Base-by-base conservation (phyloP, 2,888 invertebrate genomes). In the Kuschelorhynchus macadamiae region DNA sequence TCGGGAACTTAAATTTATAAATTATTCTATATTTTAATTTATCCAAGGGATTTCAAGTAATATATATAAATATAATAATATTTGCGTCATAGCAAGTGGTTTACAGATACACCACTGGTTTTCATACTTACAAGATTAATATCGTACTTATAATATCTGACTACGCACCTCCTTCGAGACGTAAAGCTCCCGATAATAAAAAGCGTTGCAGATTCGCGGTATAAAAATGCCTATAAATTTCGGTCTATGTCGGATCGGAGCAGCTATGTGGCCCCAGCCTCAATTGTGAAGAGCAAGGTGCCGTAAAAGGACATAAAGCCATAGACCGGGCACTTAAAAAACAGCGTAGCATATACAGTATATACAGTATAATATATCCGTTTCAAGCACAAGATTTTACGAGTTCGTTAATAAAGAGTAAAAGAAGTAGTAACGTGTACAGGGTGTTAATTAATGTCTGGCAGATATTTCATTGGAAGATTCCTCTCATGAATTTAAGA, bases 161-260 rank as follows among this genome's bases (percentile, higher is more conserved):
- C 60, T 60, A 60, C 47, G 49, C 41, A 49, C 60, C 33, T 47
- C 41, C 50, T 60, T 41, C 16, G 39, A 16, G 49, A 36, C 36
- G 49, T 49, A 60, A 50, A 60, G 18, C 60, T 49, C 49, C 49
- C 60, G 21, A 49, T 49, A 39, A 60, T 59, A 59, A 59, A 60
- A 60, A 60, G 41, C 39, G 50, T 33, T 25, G 39, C 41, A 47
- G 41, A 60, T 60, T 49, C 42, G 41, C 49, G 20, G 21, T 30
- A 41, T 60, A 60, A 60, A 60, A 59, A 60, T 49, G 50, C 49
- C 49, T 60, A 60, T 60, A 60, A 60, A 60, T 60, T 57, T 56
- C 56, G 25, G 32, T 44, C 56, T 44, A 56, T 56, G 42, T 33
- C 39, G 39, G 39, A 52, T 52, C 36, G 47, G 17, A 57, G 12